phyloP scores from a whole-genome alignment of 2,888 invertebrate genomes.

The Cryptophagus acutangulus region DNA sequence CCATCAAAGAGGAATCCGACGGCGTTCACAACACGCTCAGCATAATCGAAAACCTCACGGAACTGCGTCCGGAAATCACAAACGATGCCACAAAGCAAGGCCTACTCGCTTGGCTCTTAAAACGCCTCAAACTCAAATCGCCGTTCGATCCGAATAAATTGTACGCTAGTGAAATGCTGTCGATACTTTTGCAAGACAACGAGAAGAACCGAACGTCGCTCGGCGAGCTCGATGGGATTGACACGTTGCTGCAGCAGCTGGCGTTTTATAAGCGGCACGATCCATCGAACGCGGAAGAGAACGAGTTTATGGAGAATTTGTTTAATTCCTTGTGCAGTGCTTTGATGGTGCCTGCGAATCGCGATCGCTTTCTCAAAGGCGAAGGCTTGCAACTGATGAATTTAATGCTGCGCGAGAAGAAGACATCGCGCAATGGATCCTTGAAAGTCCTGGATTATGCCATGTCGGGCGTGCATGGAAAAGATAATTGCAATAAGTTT shows the following conservation, averaged over 20 bases:
- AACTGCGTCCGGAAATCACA: slow-evolving; percentile 81
- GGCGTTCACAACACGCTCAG: slow-evolving; percentile 89
- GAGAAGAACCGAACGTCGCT: slow-evolving; percentile 74
- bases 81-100: slow-evolving; percentile 86
- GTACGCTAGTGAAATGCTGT: slow-evolving; percentile 92
- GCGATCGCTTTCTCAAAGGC: slow-evolving; percentile 88
- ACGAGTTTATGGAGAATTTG: slow-evolving; percentile 98
- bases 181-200: slow-evolving; percentile 89
- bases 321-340: slow-evolving; percentile 95
- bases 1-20: slow-evolving; percentile 88
- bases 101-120: slow-evolving; percentile 85
- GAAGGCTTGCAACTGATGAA: slow-evolving; percentile 99
- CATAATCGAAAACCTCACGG: slow-evolving; percentile 91
- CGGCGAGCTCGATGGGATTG: slow-evolving; percentile 84
- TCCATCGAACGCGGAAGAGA: slow-evolving; percentile 85
- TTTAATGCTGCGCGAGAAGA: slow-evolving; percentile 96
- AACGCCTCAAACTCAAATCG: slow-evolving; percentile 78
- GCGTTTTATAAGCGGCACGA: slow-evolving; percentile 94
- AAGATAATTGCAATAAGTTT: slow-evolving; percentile 95
- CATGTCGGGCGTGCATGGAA: slow-evolving; percentile 87
- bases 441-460: slow-evolving; percentile 97
- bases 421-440: slow-evolving; percentile 92
- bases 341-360: slow-evolving; percentile 80
- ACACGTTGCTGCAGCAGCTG: slow-evolving; percentile 89
- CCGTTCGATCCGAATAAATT: slow-evolving; percentile 94